phyloP scores from a whole-genome alignment of 1,140 invertebrate genomes.

The Littorina saxatilis region DNA sequence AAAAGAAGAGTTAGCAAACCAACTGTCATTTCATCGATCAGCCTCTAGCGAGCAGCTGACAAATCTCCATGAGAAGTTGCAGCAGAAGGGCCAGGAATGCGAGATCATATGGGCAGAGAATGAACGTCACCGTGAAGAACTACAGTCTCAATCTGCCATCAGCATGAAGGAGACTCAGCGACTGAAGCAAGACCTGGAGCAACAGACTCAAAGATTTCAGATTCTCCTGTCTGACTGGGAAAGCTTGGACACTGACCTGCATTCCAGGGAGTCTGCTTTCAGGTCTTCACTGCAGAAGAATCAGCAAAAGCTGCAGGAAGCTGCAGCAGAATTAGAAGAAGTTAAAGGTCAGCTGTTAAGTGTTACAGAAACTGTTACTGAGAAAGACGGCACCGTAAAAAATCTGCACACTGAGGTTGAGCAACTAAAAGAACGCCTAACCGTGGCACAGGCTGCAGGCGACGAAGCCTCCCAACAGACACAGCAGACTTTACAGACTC shows the following conservation, averaged over 20 bases:
- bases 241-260: not conserved
- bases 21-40: not conserved
- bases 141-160: not conserved
- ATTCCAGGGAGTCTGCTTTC: slow-evolving; percentile 5
- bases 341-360: not conserved
- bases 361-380: not conserved
- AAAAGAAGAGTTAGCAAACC: not conserved
- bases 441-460: not conserved
- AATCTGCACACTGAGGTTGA: not conserved
- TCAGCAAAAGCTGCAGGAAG: slow-evolving; percentile 4
- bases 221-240: slow-evolving; percentile 14
- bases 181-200: not conserved
- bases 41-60: not conserved
- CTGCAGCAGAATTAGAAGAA: not conserved
- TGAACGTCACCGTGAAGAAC: slow-evolving; percentile 14
- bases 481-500: not conserved
- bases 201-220: not conserved
- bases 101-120: slow-evolving; percentile 18
- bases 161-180: not conserved
- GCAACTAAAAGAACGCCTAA: not conserved
- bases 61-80: not conserved
- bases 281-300: not conserved
- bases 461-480: not conserved
- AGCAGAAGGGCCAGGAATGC: not conserved
- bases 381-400: not conserved